Evolutionary conservation across 2,797 vertebrate species (phyloP), one percentile per base, ranked within the genome.

Genomic region (Enteromius afrohamiltoni): DNA sequence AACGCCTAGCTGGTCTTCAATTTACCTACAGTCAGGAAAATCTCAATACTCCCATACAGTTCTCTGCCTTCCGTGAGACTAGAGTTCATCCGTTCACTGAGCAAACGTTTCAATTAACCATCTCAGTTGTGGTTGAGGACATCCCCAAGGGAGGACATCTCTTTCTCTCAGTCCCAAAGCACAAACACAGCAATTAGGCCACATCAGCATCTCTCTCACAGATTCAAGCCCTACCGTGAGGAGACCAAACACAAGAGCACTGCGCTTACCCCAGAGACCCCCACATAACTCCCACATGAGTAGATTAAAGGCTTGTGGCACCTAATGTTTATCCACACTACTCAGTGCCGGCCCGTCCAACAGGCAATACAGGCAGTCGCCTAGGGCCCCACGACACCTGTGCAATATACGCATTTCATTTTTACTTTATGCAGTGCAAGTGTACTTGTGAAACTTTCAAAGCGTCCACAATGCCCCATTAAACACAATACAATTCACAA

Each of bases 141-240:
- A 31, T 74, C 82, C 84, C 88, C 69, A 73, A 13, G 62, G 86
- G 82, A 79, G 68, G 45, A 53, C 14, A 58, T 73, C 67, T 60
- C 65, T 81, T 60, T 51, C 80, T 77, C 64, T 76, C 21, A 34
- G 53, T 86, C 88, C 80, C 85, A 53, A 16, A 87, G 69, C 88
- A 82, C 85, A 83, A 87, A 87, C 86, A 81, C 60, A 82, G 85
- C 88, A 89, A 89, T 89, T 87, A 89, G 78, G 86, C 88, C 80
- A 87, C 87, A 85, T 89, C 88, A 89, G 86, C 88, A 89, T 68
- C 83, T 81, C 75, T 53, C 62, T 49, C 75, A 62, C 79, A 75
- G 76, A 74, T 68, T 81, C 62, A 70, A 87, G 83, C 71, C 17
- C 71, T 42, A 69, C 60, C 47, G 80, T 47, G 76, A 73, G 29